phyloP scores from a whole-genome alignment of 2,888 invertebrate genomes.

The Aelia acuminata region DNA sequence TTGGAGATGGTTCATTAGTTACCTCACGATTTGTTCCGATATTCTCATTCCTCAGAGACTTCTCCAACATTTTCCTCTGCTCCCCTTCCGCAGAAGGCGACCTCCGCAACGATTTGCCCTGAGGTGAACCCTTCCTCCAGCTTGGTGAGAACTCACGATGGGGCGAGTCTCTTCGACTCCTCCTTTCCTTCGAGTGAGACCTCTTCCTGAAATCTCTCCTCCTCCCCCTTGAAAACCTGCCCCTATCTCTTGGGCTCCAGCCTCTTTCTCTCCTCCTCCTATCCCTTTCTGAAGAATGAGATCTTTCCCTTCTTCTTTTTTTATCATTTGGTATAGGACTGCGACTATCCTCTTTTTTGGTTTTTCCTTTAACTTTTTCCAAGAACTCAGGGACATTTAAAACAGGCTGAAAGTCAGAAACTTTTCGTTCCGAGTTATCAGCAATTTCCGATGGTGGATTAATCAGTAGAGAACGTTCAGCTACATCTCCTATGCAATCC shows the following conservation, averaged over 20 bases:
- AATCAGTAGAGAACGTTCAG: slow-evolving; percentile 24
- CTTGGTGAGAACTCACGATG: neutral
- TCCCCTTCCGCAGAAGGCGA: slow-evolving; percentile 30
- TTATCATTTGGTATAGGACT: slow-evolving; percentile 62
- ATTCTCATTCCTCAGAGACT: slow-evolving; percentile 1
- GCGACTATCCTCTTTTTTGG: slow-evolving; percentile 59
- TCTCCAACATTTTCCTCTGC: slow-evolving; percentile 39
- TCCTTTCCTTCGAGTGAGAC: slow-evolving; percentile 60
- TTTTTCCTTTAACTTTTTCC: slow-evolving; percentile 56
- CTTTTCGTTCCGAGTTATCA: neutral
- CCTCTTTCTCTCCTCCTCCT: slow-evolving; percentile 61
- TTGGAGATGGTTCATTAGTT: neutral
- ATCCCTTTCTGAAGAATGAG: slow-evolving; percentile 58
- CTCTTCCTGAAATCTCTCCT: slow-evolving; percentile 53
- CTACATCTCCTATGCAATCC: neutral
- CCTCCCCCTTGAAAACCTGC: slow-evolving; percentile 56
- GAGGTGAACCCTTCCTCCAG: slow-evolving; percentile 4
- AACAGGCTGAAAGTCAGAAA: neutral
- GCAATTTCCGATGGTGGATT: neutral
- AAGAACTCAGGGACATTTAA: neutral
- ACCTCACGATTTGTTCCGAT: neutral
- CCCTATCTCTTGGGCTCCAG: slow-evolving; percentile 60
- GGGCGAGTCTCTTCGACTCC: slow-evolving; percentile 53
- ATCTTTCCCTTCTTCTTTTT: slow-evolving; percentile 60
- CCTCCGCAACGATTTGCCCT: neutral